Percentiles rank a stretch among this genome's conserved stretches.
phyloP scores from a whole-genome alignment of 2,797 vertebrate genomes.

The Champsocephalus gunnari region DNA sequence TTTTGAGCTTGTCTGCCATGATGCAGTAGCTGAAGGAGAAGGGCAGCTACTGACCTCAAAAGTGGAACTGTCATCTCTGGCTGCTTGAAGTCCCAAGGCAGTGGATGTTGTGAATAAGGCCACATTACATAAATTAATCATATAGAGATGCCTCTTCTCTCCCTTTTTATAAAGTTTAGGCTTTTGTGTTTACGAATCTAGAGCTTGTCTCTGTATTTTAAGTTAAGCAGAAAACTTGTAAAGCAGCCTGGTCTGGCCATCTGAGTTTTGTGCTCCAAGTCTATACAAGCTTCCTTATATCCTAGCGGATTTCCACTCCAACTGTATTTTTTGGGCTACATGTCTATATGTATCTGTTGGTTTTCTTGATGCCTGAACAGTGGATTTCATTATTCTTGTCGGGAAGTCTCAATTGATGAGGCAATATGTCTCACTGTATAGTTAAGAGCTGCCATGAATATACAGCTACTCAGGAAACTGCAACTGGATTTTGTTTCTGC shows the following conservation, averaged over 20 bases:
- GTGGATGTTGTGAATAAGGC: conserved; percentile 22
- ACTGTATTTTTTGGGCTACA: conserved; percentile 1
- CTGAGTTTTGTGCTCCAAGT: neutral
- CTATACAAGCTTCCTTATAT: neutral
- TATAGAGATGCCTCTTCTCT: neutral
- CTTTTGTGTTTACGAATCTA: neutral
- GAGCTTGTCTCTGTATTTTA: neutral
- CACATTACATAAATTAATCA: conserved; percentile 23
- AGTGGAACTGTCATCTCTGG: conserved; percentile 25
- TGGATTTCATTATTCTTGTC: neutral
- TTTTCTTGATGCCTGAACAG: neutral
- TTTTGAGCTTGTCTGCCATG: conserved; percentile 19
- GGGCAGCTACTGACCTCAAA: conserved; percentile 38
- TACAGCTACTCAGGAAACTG: conserved; percentile 2
- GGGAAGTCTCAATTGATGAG: neutral
- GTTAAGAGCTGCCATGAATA: neutral
- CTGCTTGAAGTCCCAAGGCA: conserved; percentile 10
- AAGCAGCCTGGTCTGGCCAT: neutral
- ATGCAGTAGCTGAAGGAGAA: conserved; percentile 26
- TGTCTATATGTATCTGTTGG: neutral
- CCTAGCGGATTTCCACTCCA: neutral
- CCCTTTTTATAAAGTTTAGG: neutral
- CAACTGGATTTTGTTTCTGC: neutral
- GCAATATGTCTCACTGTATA: neutral
- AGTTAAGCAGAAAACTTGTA: neutral